Evolutionary conservation across 2,888 invertebrate species (phyloP), one percentile per base, ranked within the genome.

Genomic region (Amiota communis): DNA sequence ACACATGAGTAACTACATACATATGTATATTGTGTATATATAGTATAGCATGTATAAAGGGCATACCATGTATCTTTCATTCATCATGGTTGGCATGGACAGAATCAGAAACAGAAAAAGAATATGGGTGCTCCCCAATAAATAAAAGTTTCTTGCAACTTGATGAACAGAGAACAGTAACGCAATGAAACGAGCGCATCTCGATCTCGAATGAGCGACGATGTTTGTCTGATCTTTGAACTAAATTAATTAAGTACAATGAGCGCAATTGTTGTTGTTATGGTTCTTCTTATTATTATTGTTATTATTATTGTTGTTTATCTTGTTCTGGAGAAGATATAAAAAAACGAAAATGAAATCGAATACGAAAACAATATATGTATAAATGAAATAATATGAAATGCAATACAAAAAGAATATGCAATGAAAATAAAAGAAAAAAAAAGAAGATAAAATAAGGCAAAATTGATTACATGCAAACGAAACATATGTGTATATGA

Each of bases 191-290:
- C 46, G 63, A 63, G 63, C 46, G 10, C n/a, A 63, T 63, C 23
- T 63, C n/a, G 36, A 77, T 79, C 80, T 77, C 72, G 47, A 48
- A 36, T 36, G 36, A 36, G 36, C 36, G 36, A 36, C 36, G 36
- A 4, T 36, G 36, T 72, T 74, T 85, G 83, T 86, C 85, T 88
- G 88, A 89, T 88, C 89, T 88, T 87, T 88, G 88, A 89, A 88
- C 89, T 87, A 87, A 89, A 89, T 89, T 89, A 89, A 89, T 89
- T 89, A 89, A 89, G 86, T 81, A 88, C 88, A 89, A 89, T 88
- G 87, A 88, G 86, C 87, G 82, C 86, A 88, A 89, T 89, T 89
- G 88, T 88, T 85, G 83, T 63, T 63, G 63, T 36, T 63, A 36
- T 57, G 10, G 20, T 68, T 17, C 6, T 15, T 51, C 51, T 13